These are phyloP conservation scores for Torymus texanus DNA, from an alignment of 2,888 invertebrate genomes.

Conservation along the genomic window DNA sequence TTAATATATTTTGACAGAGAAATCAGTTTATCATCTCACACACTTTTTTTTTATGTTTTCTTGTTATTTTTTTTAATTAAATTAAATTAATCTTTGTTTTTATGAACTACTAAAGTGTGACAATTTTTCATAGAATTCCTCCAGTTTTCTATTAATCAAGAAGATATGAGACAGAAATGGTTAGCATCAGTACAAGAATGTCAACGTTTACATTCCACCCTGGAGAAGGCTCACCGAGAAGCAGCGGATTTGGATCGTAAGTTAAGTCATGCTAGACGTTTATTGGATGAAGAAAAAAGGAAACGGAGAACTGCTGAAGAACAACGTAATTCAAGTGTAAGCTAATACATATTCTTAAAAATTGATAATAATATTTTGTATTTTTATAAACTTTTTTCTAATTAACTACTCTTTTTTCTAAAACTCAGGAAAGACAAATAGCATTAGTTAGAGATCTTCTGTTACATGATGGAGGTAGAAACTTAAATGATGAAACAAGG, in stretches of 20 bases:
- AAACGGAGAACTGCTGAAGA: conserved; percentile 82
- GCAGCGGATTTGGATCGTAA: conserved; percentile 87
- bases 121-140: conserved; percentile 80
- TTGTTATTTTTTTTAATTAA: neutral
- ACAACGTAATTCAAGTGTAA: conserved; percentile 84
- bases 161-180: conserved; percentile 84
- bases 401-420: neutral
- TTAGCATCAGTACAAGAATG: conserved; percentile 83
- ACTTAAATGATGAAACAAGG: conserved; percentile 86
- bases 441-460: conserved; percentile 84
- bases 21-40: no score
- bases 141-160: conserved; percentile 84
- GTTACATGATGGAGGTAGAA: conserved; percentile 82
- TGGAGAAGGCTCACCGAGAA: conserved; percentile 84
- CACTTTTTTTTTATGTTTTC: neutral
- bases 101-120: no score
- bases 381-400: no score
- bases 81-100: neutral
- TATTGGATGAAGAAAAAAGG: conserved; percentile 87
- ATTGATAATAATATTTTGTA: no score
- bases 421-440: conserved; percentile 82
- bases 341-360: conserved; percentile 54
- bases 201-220: conserved; percentile 82
- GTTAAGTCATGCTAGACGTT: conserved; percentile 86
- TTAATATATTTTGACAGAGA: no score